Evolutionary conservation across 2,113 vertebrate species (phyloP).

Genomic region (Poeciliopsis turrubarensis): DNA sequence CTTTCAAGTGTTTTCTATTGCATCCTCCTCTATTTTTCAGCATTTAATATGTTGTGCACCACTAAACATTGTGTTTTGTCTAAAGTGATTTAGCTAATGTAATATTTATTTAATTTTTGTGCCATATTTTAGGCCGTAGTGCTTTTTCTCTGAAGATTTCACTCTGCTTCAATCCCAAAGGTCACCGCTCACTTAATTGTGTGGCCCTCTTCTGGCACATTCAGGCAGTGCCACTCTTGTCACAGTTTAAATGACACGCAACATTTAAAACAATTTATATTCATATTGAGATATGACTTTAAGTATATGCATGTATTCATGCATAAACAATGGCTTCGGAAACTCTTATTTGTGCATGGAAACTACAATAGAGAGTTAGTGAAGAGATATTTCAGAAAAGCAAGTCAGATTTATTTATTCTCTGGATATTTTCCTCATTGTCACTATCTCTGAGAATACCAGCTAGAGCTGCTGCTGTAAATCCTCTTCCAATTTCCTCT

Average conservation of each 20-base stretch:
- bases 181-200: conserved; percentile 24
- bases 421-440: conserved; percentile 5
- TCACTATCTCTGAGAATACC: neutral
- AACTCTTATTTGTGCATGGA: neutral
- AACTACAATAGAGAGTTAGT: neutral
- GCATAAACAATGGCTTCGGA: neutral
- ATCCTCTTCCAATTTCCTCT: conserved; percentile 33
- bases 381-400: conserved; percentile 1
- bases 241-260: neutral
- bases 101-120: neutral
- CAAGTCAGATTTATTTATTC: neutral
- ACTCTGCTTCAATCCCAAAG: neutral
- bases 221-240: conserved; percentile 29
- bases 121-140: neutral
- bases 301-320: neutral
- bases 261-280: neutral
- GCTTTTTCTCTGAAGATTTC: neutral
- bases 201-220: conserved; percentile 64
- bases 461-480: conserved; percentile 37
- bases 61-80: neutral
- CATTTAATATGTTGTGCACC: neutral
- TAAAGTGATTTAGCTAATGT: too few species aligned
- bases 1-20: neutral
- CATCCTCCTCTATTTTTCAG: neutral
- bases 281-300: neutral